Conservation (phyloP, 2,888 invertebrate genomes). For the Himalopsyche kuldschensis region DNA sequence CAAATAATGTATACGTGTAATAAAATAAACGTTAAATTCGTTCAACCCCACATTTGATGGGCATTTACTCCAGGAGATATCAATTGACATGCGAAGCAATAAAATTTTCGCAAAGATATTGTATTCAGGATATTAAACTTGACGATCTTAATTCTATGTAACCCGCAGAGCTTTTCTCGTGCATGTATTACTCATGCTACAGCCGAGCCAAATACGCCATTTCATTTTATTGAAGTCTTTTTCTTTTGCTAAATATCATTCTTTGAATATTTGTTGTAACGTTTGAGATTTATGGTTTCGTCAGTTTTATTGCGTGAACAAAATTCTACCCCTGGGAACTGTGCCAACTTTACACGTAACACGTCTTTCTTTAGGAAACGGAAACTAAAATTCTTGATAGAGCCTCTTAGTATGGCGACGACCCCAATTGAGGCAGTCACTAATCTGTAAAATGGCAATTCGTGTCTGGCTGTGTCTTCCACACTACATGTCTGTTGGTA, state of each 20-base stretch:
- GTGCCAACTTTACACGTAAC: background rate
- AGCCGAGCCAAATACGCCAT: too few species aligned
- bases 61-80: background rate
- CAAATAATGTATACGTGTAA: background rate
- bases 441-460: too few species aligned
- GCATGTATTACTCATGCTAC: background rate
- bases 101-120: background rate
- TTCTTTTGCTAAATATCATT: too few species aligned
- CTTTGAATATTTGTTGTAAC: too few species aligned
- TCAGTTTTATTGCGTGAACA: background rate
- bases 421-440: too few species aligned
- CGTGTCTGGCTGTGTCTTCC: too few species aligned
- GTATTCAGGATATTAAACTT: background rate
- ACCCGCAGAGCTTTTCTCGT: background rate
- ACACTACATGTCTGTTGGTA: too few species aligned
- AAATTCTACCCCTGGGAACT: background rate
- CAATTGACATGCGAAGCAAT: background rate
- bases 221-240: too few species aligned
- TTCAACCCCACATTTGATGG: background rate
- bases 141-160: background rate
- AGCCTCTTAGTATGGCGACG: too few species aligned
- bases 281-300: background rate
- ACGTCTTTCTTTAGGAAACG: background rate
- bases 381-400: too few species aligned
- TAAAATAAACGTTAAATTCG: background rate